A percentile compares a stretch with the other conserved stretches of the same genome.
These are phyloP conservation scores for Palaemon carinicauda DNA, from an alignment of 1,140 invertebrate species.

Conservation along the genomic window DNA sequence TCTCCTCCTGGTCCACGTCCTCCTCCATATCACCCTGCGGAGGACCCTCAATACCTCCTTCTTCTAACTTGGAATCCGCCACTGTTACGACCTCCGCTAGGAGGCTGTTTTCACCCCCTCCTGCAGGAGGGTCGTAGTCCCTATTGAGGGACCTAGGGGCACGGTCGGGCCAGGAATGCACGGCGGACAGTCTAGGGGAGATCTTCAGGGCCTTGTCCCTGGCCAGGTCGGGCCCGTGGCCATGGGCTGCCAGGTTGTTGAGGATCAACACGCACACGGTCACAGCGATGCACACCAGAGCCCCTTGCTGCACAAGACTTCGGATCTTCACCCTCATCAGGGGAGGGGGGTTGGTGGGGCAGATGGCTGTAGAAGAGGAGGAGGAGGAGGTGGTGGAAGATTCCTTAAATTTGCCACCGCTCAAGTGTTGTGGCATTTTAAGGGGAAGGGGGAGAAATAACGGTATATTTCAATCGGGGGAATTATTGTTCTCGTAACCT, in stretches of 20 bases:
- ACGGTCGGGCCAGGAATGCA: constrained; percentile 60
- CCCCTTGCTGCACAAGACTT: constrained; percentile 17
- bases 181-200: not conserved
- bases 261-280: constrained; percentile 27
- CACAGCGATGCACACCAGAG: constrained; percentile 3
- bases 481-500: too few relatives aligned
- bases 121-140: constrained; percentile 54
- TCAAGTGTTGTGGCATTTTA: too few relatives aligned
- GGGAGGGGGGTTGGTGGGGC: not conserved
- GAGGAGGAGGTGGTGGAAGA: not conserved
- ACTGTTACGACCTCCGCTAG: constrained; percentile 21
- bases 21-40: not conserved
- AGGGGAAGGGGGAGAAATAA: too few relatives aligned
- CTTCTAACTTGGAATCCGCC: not conserved
- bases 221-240: not conserved
- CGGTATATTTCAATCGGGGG: too few relatives aligned
- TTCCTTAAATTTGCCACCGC: too few relatives aligned
- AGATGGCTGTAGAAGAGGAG: not conserved
- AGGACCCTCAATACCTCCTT: constrained; percentile 58
- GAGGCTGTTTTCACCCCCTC: constrained; percentile 57
- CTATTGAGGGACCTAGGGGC: constrained; percentile 58
- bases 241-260: constrained; percentile 21
- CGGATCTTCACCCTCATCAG: constrained; percentile 46
- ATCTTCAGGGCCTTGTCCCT: not conserved
- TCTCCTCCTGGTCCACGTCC: constrained; percentile 61